Evolutionary conservation across 2,797 vertebrate genomes (phyloP).

Genomic region (Zalophus californianus): DNA sequence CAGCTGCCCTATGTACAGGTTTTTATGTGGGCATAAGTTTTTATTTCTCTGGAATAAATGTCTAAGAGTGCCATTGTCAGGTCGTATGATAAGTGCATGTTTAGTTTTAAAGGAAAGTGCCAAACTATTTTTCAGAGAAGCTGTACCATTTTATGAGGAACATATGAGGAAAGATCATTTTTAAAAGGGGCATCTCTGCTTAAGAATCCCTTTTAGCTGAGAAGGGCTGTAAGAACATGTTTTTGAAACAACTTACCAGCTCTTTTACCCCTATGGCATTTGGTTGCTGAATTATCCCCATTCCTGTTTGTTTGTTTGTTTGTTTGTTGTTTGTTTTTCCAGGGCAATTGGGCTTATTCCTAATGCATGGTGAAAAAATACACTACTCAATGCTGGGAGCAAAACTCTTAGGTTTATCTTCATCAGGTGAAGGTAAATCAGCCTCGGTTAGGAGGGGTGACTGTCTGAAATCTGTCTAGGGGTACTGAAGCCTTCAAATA

Average conservation of each 20-base stretch:
- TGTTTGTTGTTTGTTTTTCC: neutral
- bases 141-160: neutral
- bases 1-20: neutral
- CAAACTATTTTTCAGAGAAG: neutral
- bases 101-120: conserved; percentile 6
- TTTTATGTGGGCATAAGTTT: neutral
- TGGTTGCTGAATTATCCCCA: neutral
- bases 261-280: neutral
- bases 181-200: neutral
- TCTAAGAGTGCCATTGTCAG: neutral
- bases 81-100: neutral
- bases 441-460: neutral
- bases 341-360: neutral
- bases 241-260: neutral
- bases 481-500: neutral
- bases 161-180: neutral
- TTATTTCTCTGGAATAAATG: conserved; percentile 2
- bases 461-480: neutral
- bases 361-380: neutral
- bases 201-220: neutral
- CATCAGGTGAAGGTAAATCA: neutral
- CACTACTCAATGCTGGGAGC: neutral
- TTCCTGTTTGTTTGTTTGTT: neutral
- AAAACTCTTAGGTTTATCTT: neutral
- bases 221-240: neutral